Evolutionary conservation across 2,113 vertebrate species (phyloP), one percentile per base, ranked within the genome.

Genomic region (Ophiodon elongatus): DNA sequence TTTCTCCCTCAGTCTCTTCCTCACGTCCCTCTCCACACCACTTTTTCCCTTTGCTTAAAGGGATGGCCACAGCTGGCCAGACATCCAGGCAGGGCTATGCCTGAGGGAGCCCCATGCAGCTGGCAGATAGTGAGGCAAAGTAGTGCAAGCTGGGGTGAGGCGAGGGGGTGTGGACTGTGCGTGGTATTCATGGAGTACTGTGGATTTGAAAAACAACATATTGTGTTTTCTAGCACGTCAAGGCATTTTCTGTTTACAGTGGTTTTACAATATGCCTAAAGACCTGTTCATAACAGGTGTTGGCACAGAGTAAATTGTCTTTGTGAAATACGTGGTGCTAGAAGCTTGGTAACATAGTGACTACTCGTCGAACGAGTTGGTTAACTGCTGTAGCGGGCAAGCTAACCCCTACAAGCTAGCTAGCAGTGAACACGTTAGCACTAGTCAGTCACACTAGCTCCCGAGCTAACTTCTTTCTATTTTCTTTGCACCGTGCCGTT

Each of bases 31-130:
- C 35, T 56, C 68, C 27, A 25, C 54, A 56, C n/a, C 76, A 73
- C 65, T 76, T 13, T 85, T 84, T 86, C 69, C 50, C 87, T 69
- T 79, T 85, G 81, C 86, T 85, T 65, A 19, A 19, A 82, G 84
- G 79, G 59, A 66, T 60, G 79, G 89, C 86, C 93, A 89, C 92
- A 93, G 91, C 93, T 95, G 94, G 92, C 90, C 90, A 93, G 83
- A 88, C 89, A 69, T 88, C 70, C 80, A 79, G 80, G 85, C 76
- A 74, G 76, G 79, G 85, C 70, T 69, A 66, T 83, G 94, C 92
- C 90, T 87, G 88, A 83, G 90, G 92, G 92, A 91, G 83, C 85
- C 72, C 79, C 81, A 68, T 81, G 87, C 91, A 93, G 91, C 88
- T 93, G 94, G 85, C 85, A 73, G 59, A 88, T 29, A 83, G 73